These are phyloP conservation scores for Athalia circularis DNA, from an alignment of 2,888 invertebrate species.

Conservation along the genomic window DNA sequence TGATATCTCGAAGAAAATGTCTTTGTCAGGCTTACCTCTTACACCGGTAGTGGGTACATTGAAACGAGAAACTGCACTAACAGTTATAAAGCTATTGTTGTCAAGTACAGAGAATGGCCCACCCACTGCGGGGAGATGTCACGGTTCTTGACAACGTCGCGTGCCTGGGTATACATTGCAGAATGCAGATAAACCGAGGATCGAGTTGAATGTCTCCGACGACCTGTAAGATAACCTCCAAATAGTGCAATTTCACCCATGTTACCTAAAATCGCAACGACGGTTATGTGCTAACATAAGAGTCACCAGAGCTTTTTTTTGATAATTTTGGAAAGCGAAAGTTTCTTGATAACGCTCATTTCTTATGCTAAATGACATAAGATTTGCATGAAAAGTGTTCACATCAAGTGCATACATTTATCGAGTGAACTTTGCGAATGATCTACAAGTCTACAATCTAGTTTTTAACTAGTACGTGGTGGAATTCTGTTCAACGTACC, in stretches of 20 bases:
- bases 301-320: background rate
- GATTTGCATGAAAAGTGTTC: background rate
- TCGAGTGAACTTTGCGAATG: constrained; percentile 10
- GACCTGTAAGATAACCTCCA: constrained; percentile 9
- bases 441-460: constrained; percentile 6
- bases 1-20: background rate
- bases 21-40: constrained; percentile 17
- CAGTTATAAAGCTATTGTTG: constrained; percentile 27
- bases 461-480: constrained; percentile 4
- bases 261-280: background rate
- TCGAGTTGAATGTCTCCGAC: constrained; percentile 37
- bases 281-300: no score
- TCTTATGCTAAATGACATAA: no score
- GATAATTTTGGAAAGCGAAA: background rate
- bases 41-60: background rate
- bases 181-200: constrained; percentile 38
- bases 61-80: constrained; percentile 11
- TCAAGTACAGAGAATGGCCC: constrained; percentile 30
- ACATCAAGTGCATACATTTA: background rate
- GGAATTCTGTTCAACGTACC: background rate
- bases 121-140: constrained; percentile 12
- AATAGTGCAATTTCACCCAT: background rate
- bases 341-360: no score
- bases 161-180: constrained; percentile 34
- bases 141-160: constrained; percentile 35